phyloP scores from a whole-genome alignment of 2,888 invertebrate genomes.

The Yponomeuta evonymella region DNA sequence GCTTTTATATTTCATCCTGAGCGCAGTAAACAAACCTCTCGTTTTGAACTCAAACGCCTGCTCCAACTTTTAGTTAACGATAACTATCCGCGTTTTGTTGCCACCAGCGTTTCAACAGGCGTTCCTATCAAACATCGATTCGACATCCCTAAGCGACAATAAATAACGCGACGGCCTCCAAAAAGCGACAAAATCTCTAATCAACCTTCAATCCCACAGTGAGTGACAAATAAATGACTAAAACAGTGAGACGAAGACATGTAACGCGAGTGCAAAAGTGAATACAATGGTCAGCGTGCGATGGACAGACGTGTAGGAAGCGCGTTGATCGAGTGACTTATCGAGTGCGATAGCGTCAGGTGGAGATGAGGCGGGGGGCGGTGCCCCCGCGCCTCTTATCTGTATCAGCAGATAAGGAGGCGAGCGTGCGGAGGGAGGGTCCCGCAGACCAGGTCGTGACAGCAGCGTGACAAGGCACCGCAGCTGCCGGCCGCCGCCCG shows the following conservation, averaged over 20 bases:
- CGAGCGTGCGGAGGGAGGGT: constrained; percentile 17
- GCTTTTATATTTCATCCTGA: background rate
- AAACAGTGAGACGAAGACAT: background rate
- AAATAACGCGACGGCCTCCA: constrained; percentile 8
- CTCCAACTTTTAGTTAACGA: background rate
- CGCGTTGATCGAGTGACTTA: constrained; percentile 13
- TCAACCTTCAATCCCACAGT: background rate
- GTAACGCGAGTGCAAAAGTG: constrained; percentile 8
- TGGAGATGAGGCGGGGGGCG: constrained; percentile 72
- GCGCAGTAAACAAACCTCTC: background rate
- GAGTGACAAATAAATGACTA: background rate
- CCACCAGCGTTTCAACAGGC: constrained; percentile 40
- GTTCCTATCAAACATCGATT: constrained; percentile 16
- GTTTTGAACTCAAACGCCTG: background rate
- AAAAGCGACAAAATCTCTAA: background rate
- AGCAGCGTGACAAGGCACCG: constrained; percentile 68
- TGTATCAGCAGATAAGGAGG: constrained; percentile 67
- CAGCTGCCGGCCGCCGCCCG: constrained; percentile 79
- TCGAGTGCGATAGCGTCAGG: constrained; percentile 58
- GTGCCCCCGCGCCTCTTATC: constrained; percentile 74
- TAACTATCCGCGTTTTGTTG: constrained; percentile 27
- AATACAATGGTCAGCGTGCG: constrained; percentile 40
- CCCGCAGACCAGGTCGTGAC: constrained; percentile 41
- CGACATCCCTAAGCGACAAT: background rate
- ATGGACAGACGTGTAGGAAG: constrained; percentile 46